phyloP scores from a whole-genome alignment of 2,113 vertebrate species.

The Ochotona princeps region DNA sequence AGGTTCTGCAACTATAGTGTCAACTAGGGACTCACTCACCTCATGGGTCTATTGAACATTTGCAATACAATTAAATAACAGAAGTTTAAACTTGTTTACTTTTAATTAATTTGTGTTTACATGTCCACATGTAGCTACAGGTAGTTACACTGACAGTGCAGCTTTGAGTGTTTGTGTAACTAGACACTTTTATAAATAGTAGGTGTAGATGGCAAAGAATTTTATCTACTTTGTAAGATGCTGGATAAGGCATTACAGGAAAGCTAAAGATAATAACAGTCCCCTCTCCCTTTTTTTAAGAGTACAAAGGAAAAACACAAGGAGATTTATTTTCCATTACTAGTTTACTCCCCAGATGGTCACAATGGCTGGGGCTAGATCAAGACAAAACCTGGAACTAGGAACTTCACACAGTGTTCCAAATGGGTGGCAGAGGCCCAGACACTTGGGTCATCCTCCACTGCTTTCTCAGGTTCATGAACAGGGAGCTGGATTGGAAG shows the following conservation, averaged over 20 bases:
- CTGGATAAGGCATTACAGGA: background rate
- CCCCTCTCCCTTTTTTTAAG: no score
- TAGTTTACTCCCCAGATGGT: no score
- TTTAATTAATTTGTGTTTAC: background rate
- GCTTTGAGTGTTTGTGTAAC: background rate
- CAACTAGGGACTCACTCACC: background rate
- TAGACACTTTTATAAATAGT: background rate
- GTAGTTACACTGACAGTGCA: background rate
- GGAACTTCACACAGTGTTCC: no score
- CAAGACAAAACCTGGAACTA: no score
- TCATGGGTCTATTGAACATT: background rate
- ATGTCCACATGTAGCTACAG: background rate
- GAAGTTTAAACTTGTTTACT: constrained; percentile 38
- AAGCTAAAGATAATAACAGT: constrained; percentile 1
- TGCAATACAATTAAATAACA: background rate
- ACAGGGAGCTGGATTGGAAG: no score
- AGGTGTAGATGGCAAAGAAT: background rate
- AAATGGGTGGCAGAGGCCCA: no score
- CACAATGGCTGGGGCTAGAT: no score
- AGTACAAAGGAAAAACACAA: no score
- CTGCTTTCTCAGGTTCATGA: no score
- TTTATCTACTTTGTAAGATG: background rate
- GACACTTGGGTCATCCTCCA: no score
- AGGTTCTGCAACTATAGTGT: background rate
- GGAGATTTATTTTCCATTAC: no score